These are phyloP conservation scores for Dusona sp. DNA, from an alignment of 2,888 invertebrate genomes.

Conservation along the genomic window DNA sequence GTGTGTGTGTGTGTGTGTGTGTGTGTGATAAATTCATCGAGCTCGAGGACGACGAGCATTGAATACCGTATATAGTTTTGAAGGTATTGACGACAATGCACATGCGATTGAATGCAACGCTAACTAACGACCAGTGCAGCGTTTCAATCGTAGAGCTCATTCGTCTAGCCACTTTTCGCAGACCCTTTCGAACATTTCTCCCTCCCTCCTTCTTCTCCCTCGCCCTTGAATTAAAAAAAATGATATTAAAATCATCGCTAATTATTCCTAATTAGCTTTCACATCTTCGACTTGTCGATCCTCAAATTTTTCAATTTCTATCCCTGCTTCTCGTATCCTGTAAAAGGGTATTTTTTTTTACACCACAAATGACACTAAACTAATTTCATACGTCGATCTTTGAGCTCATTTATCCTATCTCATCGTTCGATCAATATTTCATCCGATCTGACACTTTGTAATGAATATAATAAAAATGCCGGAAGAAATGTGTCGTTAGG, in stretches of 20 bases:
- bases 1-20: slow-evolving; percentile 16
- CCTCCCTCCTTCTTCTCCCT: slow-evolving; percentile 41
- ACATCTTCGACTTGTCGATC: not conserved
- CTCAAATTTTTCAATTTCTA: not conserved
- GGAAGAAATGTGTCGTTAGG: not conserved
- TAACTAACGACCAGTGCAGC: slow-evolving; percentile 79
- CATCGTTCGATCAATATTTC: not conserved
- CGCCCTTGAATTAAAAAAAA: not conserved
- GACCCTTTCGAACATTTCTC: slow-evolving; percentile 26
- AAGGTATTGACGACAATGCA: slow-evolving; percentile 78
- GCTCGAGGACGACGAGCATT: slow-evolving; percentile 31
- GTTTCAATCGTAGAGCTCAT: slow-evolving; percentile 71
- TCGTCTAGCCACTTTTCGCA: slow-evolving; percentile 64
- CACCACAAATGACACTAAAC: not conserved
- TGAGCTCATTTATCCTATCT: not conserved
- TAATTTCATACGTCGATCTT: not conserved
- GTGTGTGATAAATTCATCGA: slow-evolving; percentile 4
- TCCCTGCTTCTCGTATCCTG: not conserved
- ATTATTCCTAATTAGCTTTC: not conserved
- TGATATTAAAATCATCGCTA: not conserved
- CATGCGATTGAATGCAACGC: slow-evolving; percentile 78
- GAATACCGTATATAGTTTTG: slow-evolving; percentile 44
- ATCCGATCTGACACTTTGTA: not conserved
- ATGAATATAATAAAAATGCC: not conserved
- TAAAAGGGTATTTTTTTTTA: not conserved